Conservation (phyloP, 1,140 invertebrate species). For the Drosophila equinoxialis region DNA sequence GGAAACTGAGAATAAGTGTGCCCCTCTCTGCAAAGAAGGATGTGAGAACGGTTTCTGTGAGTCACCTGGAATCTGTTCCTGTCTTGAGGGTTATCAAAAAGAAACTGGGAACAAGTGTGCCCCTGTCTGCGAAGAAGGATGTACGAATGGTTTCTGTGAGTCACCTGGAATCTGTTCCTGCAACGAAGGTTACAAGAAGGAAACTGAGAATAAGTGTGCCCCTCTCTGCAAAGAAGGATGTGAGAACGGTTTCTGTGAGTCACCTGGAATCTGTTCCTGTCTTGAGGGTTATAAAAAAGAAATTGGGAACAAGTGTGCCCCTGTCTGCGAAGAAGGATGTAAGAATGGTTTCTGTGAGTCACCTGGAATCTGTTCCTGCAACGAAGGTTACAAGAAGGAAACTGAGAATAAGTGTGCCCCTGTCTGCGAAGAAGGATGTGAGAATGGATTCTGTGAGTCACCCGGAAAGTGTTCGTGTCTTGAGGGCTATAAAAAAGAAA, state of each 20-base stretch:
- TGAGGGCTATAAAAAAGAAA: neutral
- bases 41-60: conserved; percentile 42
- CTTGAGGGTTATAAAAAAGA: neutral
- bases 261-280: conserved; percentile 11
- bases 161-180: conserved; percentile 1
- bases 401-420: conserved; percentile 28
- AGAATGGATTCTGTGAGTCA: conserved; percentile 16
- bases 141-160: conserved; percentile 33
- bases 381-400: neutral
- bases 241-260: conserved; percentile 14
- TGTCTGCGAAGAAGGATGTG: conserved; percentile 5
- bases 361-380: conserved; percentile 21
- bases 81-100: neutral
- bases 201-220: conserved; percentile 20
- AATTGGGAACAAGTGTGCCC: conserved; percentile 16
- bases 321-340: conserved; percentile 15
- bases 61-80: conserved; percentile 25
- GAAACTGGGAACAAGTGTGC: conserved; percentile 16
- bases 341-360: conserved; percentile 24
- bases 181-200: neutral
- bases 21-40: conserved; percentile 5
- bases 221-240: conserved; percentile 1
- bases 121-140: conserved; percentile 9
- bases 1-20: conserved; percentile 15
- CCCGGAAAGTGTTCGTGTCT: conserved; percentile 6